These are phyloP conservation scores for Antheraea yamamai DNA, from an alignment of 2,888 invertebrate species.

Conservation along the genomic window DNA sequence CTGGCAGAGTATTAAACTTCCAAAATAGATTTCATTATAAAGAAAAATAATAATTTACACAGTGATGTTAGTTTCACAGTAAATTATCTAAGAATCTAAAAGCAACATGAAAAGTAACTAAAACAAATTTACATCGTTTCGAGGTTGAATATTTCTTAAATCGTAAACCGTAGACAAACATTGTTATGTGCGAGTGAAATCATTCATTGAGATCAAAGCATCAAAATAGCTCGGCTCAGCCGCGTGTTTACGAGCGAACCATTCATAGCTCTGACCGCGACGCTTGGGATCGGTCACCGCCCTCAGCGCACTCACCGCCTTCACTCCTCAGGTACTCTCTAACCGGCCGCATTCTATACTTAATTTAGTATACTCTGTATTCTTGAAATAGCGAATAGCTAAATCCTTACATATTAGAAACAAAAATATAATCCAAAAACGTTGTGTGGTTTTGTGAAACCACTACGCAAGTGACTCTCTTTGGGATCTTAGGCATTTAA, in stretches of 20 bases:
- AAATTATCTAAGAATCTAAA: background rate
- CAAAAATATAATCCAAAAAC: no score
- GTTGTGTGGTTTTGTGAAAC: no score
- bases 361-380: background rate
- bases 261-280: slow-evolving; percentile 5
- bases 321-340: background rate
- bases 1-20: no score
- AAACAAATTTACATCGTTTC: background rate
- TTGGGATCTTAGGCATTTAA: no score
- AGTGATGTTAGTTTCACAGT: background rate
- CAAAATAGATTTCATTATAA: background rate
- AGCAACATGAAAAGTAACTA: background rate
- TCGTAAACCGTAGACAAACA: slow-evolving; percentile 4
- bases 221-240: background rate
- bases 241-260: slow-evolving; percentile 5
- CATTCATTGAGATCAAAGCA: slow-evolving; percentile 10
- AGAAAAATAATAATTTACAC: background rate
- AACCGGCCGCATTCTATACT: background rate
- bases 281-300: background rate
- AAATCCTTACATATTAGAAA: background rate
- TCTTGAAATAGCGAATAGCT: background rate
- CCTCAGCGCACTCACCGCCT: background rate
- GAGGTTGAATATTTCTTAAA: slow-evolving; percentile 9
- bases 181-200: slow-evolving; percentile 5
- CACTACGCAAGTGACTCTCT: no score